Evolutionary conservation across 1,140 invertebrate genomes (phyloP), one percentile per base, ranked within the genome.

Genomic region (Heterodera carotae): DNA sequence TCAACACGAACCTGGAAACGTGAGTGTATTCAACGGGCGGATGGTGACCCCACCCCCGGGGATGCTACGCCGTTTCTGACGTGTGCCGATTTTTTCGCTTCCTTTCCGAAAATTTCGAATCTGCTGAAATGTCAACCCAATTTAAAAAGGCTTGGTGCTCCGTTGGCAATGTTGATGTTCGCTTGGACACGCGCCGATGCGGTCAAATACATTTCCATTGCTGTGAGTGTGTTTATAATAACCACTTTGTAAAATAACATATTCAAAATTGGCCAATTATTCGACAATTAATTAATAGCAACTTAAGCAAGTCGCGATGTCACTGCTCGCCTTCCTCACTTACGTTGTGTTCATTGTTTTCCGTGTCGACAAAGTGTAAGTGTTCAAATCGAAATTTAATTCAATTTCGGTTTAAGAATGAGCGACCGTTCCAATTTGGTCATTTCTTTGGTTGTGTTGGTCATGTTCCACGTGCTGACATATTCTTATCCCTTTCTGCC

Each of bases 1-100:
- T 82, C 34, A 72, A 81, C 60, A 82, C 79, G 10, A 81, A 81
- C 71, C 39, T 81, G 25, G 79, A 82, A 73, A 81, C 78, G 79
- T 80, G n/a, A 29, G 39, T 56, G 39, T 8, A 43, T 43, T 43
- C 6, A 43, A 8, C 12, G 39, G 6, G 6, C 6, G 39, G 39
- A 43, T 43, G 39, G 39, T 6, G n/a, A n/a, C n/a, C n/a, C n/a
- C n/a, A n/a, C n/a, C n/a, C n/a, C n/a, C n/a, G n/a, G n/a, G n/a
- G n/a, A n/a, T n/a, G n/a, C n/a, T n/a, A n/a, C n/a, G n/a, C n/a
- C n/a, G n/a, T n/a, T n/a, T n/a, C n/a, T n/a, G n/a, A n/a, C n/a
- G n/a, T n/a, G n/a, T n/a, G n/a, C n/a, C n/a, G n/a, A n/a, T n/a
- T n/a, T n/a, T n/a, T n/a, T n/a, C n/a, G n/a, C n/a, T n/a, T n/a